phyloP scores from a whole-genome alignment of 2,113 vertebrate species.

The Pollimyrus isidori region DNA sequence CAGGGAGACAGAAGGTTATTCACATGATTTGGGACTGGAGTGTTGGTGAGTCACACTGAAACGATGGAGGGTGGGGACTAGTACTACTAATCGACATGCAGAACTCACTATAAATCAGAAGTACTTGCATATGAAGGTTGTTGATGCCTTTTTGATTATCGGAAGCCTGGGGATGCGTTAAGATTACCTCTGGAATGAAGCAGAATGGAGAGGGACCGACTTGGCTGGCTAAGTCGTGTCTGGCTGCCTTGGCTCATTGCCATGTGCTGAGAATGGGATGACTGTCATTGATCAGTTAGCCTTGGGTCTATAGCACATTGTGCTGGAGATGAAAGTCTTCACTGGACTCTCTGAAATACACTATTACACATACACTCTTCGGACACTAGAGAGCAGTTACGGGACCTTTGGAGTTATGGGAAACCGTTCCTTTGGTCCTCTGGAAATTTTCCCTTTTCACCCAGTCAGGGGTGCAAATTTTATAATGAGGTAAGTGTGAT shows the following conservation, averaged over 20 bases:
- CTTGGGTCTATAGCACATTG: not conserved
- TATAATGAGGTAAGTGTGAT: not conserved
- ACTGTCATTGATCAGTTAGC: not conserved
- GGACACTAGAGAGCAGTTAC: not conserved
- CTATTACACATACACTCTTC: not conserved
- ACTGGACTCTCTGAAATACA: not conserved
- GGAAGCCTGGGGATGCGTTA: not conserved
- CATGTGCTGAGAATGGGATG: not conserved
- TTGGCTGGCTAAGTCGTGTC: not conserved
- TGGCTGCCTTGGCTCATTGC: not conserved
- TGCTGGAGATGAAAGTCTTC: not conserved
- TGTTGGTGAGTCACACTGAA: not conserved
- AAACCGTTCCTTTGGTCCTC: not conserved
- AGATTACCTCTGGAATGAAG: not conserved
- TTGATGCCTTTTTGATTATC: not conserved
- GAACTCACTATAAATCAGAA: not conserved
- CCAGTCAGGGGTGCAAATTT: not conserved
- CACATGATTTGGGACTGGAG: not conserved
- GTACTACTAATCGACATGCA: not conserved
- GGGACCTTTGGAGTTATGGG: not conserved
- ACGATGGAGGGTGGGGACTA: not conserved
- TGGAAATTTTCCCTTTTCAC: not conserved
- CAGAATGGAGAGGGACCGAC: not conserved
- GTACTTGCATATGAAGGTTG: not conserved
- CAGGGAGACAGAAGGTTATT: not conserved